A percentile compares a stretch with the other conserved stretches of the same genome.
Conservation (phyloP, 2,888 invertebrate genomes). For the Myathropa florea region DNA sequence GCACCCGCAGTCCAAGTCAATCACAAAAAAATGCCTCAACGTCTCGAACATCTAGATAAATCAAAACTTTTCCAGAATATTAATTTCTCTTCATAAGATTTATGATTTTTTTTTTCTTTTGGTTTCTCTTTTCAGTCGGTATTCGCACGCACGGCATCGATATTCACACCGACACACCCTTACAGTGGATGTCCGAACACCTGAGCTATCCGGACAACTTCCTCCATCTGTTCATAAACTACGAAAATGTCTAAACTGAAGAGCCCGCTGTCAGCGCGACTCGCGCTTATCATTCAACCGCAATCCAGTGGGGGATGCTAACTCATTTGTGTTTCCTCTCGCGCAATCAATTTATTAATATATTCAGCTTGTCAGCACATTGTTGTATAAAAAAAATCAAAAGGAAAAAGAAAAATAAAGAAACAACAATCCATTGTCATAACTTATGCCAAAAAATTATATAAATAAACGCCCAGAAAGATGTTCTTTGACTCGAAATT, state of each 20-base stretch:
- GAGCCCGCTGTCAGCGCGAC: background rate
- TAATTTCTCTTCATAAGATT: slow-evolving; percentile 53
- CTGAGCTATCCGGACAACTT: slow-evolving; percentile 99
- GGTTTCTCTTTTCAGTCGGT: slow-evolving; percentile 83
- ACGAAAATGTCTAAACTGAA: slow-evolving; percentile 73
- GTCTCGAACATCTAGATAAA: slow-evolving; percentile 52
- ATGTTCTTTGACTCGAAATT: slow-evolving; percentile 29
- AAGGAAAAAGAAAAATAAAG: background rate
- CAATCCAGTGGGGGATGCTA: slow-evolving; percentile 39
- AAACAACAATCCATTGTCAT: slow-evolving; percentile 49
- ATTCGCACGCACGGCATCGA: slow-evolving; percentile 94
- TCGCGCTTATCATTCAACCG: slow-evolving; percentile 46
- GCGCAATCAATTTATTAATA: slow-evolving; percentile 60
- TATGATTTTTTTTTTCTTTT: slow-evolving; percentile 42
- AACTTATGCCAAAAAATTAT: slow-evolving; percentile 48
- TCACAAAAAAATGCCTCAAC: slow-evolving; percentile 54
- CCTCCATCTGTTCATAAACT: slow-evolving; percentile 89
- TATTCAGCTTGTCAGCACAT: slow-evolving; percentile 67
- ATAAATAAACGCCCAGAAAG: slow-evolving; percentile 48
- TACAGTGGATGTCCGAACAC: slow-evolving; percentile 99
- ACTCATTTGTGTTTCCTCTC: slow-evolving; percentile 66
- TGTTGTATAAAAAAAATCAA: slow-evolving; percentile 25
- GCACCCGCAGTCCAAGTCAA: background rate
- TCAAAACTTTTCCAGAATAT: slow-evolving; percentile 68
- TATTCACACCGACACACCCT: slow-evolving; percentile 92